Conservation (phyloP, 1,140 invertebrate species). For the Dreissena rostriformis region DNA sequence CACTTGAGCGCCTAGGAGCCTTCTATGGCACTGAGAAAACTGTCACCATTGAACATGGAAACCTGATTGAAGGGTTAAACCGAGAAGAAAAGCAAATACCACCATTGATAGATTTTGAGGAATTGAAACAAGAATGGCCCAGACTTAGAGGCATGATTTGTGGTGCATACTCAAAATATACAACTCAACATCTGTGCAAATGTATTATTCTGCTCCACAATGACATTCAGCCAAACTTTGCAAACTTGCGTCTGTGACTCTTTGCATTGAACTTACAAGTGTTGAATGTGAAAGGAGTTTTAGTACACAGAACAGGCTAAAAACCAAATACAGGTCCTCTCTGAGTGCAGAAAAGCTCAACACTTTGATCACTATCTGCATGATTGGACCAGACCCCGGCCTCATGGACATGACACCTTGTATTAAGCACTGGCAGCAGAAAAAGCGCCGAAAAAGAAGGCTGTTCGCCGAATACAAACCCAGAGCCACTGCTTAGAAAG, state of each 20-base stretch:
- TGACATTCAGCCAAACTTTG: background rate
- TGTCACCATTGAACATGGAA: too few relatives aligned
- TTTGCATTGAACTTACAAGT: constrained; percentile 25
- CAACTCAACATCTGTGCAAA: constrained; percentile 11
- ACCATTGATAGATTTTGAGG: too few relatives aligned
- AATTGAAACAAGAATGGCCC: too few relatives aligned
- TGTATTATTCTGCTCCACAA: background rate
- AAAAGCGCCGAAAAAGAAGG: constrained; percentile 26
- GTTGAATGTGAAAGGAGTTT: constrained; percentile 49
- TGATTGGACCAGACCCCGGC: background rate
- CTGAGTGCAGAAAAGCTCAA: constrained; percentile 26
- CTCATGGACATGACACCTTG: background rate
- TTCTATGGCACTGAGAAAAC: too few relatives aligned
- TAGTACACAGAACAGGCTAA: constrained; percentile 24
- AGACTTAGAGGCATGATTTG: too few relatives aligned
- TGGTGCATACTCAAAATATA: too few relatives aligned
- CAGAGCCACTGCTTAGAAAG: too few relatives aligned
- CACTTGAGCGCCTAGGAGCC: too few relatives aligned
- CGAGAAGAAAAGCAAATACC: too few relatives aligned
- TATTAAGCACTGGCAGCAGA: background rate
- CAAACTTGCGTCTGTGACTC: constrained; percentile 7
- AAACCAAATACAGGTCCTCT: constrained; percentile 4
- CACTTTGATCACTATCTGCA: background rate
- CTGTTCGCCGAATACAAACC: too few relatives aligned
- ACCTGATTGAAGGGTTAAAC: too few relatives aligned